A percentile compares a stretch with the other conserved stretches of the same genome.
Evolutionary conservation across 2,888 invertebrate species (phyloP).

Genomic region (Parnassius smintheus): DNA sequence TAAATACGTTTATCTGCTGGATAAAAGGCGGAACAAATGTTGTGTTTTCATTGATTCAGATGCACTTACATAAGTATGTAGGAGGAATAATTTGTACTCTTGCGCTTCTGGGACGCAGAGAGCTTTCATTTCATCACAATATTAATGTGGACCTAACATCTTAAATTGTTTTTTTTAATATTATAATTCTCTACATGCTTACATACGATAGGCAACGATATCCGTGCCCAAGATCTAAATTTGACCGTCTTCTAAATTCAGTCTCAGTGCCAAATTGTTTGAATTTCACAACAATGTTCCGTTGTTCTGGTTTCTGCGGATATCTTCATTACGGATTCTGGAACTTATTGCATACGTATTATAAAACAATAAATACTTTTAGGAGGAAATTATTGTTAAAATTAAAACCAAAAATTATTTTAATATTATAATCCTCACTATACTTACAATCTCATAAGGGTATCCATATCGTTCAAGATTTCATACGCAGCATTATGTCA

Average conservation of each 20-base stretch:
- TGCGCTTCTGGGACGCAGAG: constrained; percentile 54
- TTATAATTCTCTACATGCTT: too few relatives aligned
- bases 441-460: constrained; percentile 32
- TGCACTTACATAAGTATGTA: constrained; percentile 74
- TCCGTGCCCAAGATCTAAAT: too few relatives aligned
- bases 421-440: constrained; percentile 25
- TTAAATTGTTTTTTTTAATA: too few relatives aligned
- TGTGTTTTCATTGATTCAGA: constrained; percentile 75
- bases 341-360: too few relatives aligned
- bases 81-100: constrained; percentile 78
- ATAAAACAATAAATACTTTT: too few relatives aligned
- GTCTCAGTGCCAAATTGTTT: too few relatives aligned
- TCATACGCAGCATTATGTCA: constrained; percentile 64
- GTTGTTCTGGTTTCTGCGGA: too few relatives aligned
- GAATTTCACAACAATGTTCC: too few relatives aligned
- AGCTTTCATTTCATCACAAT: constrained; percentile 31
- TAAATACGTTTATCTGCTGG: constrained; percentile 55
- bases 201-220: too few relatives aligned
- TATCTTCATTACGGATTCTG: too few relatives aligned
- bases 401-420: background rate
- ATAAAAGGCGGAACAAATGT: constrained; percentile 65
- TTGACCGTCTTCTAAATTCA: too few relatives aligned
- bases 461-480: constrained; percentile 52
- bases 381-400: too few relatives aligned
- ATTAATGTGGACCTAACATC: constrained; percentile 42